A percentile compares a stretch with the other conserved stretches of the same genome.
Evolutionary conservation across 1,140 invertebrate species (phyloP).

Genomic region (Carposina sasakii): DNA sequence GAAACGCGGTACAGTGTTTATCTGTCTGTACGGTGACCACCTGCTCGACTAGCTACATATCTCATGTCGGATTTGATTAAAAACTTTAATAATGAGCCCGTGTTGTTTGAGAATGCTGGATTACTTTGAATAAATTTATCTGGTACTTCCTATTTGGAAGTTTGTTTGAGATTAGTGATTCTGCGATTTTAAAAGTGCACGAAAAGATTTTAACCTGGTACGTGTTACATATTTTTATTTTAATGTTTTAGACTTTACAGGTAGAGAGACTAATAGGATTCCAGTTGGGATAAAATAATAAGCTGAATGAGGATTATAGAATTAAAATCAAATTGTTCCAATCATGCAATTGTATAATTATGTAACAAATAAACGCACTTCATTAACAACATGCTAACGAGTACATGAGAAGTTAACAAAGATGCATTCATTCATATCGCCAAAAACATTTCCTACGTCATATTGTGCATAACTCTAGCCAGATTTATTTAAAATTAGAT

Average conservation of each 20-base stretch:
- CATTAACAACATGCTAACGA: too few relatives aligned
- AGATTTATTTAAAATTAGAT: conserved; percentile 1
- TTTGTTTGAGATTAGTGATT: not conserved
- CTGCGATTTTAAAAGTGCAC: not conserved
- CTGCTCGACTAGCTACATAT: conserved; percentile 6
- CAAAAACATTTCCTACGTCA: not conserved
- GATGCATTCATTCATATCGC: not conserved
- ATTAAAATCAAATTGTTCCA: too few relatives aligned
- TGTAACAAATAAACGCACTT: too few relatives aligned
- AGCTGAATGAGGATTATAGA: too few relatives aligned
- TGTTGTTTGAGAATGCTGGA: not conserved
- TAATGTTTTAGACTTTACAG: too few relatives aligned
- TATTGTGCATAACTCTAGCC: too few relatives aligned
- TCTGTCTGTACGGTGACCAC: not conserved
- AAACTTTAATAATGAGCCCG: not conserved
- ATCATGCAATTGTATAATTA: too few relatives aligned
- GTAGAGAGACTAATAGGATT: too few relatives aligned
- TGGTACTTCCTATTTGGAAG: not conserved
- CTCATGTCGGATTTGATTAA: not conserved
- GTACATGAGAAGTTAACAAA: too few relatives aligned
- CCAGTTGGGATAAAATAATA: too few relatives aligned
- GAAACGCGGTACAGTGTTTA: conserved; percentile 10
- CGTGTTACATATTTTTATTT: too few relatives aligned
- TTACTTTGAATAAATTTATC: not conserved
- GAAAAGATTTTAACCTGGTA: too few relatives aligned